A percentile compares a stretch with the other conserved stretches of the same genome.
Evolutionary conservation across 2,797 vertebrate species (phyloP).

Genomic region (Petrocephalus sullivani): DNA sequence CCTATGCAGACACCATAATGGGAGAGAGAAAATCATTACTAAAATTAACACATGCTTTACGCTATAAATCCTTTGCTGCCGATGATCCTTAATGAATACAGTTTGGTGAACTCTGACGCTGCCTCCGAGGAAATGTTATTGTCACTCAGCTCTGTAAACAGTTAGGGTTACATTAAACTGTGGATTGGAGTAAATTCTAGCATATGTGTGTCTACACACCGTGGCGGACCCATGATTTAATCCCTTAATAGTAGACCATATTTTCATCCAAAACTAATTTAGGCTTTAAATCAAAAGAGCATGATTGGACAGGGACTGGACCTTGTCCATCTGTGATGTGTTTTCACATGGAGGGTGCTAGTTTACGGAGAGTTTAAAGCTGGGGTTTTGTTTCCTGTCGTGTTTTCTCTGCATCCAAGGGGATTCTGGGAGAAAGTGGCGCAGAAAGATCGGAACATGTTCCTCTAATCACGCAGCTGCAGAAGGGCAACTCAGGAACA

Average conservation of each 20-base stretch:
- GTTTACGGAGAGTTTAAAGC: conserved; percentile 38
- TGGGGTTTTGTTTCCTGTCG: conserved; percentile 51
- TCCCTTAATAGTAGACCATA: background rate
- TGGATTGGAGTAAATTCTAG: background rate
- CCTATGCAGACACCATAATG: background rate
- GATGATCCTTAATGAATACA: background rate
- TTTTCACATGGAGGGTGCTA: conserved; percentile 25
- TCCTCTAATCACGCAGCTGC: background rate
- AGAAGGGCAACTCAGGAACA: background rate
- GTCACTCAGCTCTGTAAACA: background rate
- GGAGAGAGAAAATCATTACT: background rate
- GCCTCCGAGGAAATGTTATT: background rate
- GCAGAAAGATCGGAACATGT: conserved; percentile 22
- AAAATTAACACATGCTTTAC: background rate
- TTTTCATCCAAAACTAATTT: conserved; percentile 20
- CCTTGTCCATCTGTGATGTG: conserved; percentile 27
- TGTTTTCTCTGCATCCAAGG: conserved; percentile 40
- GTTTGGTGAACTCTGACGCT: background rate
- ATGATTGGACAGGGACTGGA: conserved; percentile 28
- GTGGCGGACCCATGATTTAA: background rate
- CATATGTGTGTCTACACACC: background rate
- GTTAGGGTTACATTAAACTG: conserved; percentile 5
- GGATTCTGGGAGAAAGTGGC: conserved; percentile 41
- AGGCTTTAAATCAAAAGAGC: conserved; percentile 17
- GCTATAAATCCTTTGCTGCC: background rate